Evolutionary conservation across 2,113 vertebrate species (phyloP).

Genomic region (Pluvialis apricaria): DNA sequence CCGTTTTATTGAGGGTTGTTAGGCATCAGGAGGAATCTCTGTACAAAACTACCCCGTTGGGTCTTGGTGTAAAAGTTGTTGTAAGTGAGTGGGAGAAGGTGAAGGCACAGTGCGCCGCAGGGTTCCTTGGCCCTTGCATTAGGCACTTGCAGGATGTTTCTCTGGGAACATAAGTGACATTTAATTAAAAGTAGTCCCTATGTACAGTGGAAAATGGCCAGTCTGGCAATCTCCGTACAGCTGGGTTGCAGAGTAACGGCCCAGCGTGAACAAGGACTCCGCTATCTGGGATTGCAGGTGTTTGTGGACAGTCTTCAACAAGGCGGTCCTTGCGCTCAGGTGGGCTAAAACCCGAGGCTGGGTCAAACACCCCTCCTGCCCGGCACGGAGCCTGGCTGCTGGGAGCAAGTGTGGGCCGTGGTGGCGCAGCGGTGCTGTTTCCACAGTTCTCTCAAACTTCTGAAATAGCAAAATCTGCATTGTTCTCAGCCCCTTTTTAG

Average conservation of each 20-base stretch:
- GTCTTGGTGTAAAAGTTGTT: not conserved
- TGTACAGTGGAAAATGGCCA: not conserved
- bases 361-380: not conserved
- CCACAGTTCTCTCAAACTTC: not conserved
- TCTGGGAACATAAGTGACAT: not conserved
- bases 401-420: not conserved
- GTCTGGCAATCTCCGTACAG: not conserved
- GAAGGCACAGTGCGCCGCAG: rapidly evolving
- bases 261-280: not conserved
- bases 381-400: not conserved
- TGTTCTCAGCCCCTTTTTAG: not conserved
- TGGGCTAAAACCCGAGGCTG: not conserved
- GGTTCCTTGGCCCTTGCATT: not conserved
- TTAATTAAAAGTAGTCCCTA: not conserved
- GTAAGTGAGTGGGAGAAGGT: not conserved
- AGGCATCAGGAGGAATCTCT: not conserved
- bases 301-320: not conserved
- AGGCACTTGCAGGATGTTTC: not conserved
- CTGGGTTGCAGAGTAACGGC: not conserved
- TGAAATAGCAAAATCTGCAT: not conserved
- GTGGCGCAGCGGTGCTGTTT: not conserved
- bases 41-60: not conserved
- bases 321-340: rapidly evolving
- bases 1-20: not conserved
- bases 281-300: not conserved